Evolutionary conservation across 2,113 vertebrate species (phyloP), one percentile per base, ranked within the genome.

Genomic region (Corythornis madagascariensis): DNA sequence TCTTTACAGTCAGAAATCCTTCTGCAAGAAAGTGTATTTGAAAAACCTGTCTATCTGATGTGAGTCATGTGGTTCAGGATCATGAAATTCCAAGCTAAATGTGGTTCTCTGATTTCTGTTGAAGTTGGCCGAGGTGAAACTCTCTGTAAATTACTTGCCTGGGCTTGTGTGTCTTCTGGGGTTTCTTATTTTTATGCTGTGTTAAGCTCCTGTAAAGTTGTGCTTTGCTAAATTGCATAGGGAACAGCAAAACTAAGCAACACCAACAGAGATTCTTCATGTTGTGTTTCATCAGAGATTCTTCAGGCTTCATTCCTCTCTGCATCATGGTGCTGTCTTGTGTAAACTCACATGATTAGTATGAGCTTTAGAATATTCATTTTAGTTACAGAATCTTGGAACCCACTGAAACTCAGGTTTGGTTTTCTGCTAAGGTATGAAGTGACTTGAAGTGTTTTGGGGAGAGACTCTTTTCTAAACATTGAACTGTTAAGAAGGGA

Each of bases 31-130:
- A 57, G n/a, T 42, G 43, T 69, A 50, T 22, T 50, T 50, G 48
- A 50, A 24, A 50, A 50, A 50, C 48, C 48, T 24, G 48, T 11
- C 7, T 50, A 79, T 92, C 91, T 97, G 95, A 97, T 96, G 94
- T 95, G 96, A 98, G 95, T 98, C 88, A 97, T 93, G 72, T 91
- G 79, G 48, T 88, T 95, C 80, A 86, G 92, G 93, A 95, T 97
- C 97, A 98, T 97, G 96, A 95, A 95, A 97, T 98, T 97, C 96
- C 97, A 95, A 88, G 90, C 86, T 87, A 43, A 91, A 71, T 43
- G 31, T 70, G 45, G 38, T 73, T 83, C 74, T 96, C 71, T 91
- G 79, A 82, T 93, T 96, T 80, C 75, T 87, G 56, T 82, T 95
- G 86, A 53, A 85, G 19, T 87, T 91, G 92, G 50, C 86, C 26